A percentile compares a stretch with the other conserved stretches of the same genome.
Conservation (phyloP, 2,797 vertebrate species). For the Enteromius fasciolatus region DNA sequence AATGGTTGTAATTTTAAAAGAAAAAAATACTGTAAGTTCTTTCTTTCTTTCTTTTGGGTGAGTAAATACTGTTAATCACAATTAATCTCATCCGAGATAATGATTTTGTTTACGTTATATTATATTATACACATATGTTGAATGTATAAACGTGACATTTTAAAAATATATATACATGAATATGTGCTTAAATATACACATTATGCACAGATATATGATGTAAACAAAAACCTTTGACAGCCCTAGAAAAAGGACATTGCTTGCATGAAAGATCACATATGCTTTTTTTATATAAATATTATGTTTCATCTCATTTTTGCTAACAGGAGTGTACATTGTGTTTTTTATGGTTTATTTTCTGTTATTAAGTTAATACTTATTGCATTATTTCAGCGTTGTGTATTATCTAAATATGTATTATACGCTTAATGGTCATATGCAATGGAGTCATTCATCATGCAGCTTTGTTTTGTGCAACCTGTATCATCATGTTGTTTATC, state of each 20-base stretch:
- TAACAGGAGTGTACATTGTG: not conserved
- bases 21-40: not conserved
- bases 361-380: not conserved
- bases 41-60: too few species aligned
- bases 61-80: too few species aligned
- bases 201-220: too few species aligned
- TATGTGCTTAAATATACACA: too few species aligned
- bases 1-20: not conserved
- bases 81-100: too few species aligned
- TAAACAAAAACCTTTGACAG: too few species aligned
- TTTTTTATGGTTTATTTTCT: not conserved
- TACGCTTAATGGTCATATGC: not conserved
- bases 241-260: not conserved
- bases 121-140: too few species aligned
- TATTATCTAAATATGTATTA: too few species aligned
- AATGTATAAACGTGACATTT: too few species aligned
- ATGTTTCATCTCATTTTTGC: not conserved
- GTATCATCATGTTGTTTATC: not conserved
- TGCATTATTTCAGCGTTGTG: constrained; percentile 6
- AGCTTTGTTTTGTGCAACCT: not conserved
- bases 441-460: not conserved
- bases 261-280: not conserved
- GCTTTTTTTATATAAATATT: not conserved
- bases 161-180: too few species aligned
- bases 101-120: too few species aligned